Evolutionary conservation across 2,797 vertebrate genomes (phyloP), one percentile per base, ranked within the genome.

Genomic region (Oryzias sinensis): DNA sequence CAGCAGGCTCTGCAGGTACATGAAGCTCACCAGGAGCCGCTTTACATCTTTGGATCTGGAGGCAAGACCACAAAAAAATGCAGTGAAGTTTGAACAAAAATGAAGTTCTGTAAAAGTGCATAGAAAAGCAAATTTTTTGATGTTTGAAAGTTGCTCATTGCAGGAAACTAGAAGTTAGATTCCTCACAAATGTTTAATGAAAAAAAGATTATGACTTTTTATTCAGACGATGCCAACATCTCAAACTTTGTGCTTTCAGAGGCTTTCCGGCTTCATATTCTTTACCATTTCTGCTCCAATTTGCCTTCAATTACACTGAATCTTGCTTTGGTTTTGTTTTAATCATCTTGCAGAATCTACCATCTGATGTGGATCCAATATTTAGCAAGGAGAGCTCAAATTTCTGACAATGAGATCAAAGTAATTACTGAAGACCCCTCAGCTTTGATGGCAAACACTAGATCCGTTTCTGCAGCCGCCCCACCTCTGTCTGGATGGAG

Each of bases 1-100:
- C 72, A 99, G 84, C 33, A 98, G 93, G 65, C 96, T 98, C 81
- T 98, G 96, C 22, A 99, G 91, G 72, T 98, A 98, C 95, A 99
- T 96, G 82, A 98, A 99, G 89, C 95, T 97, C 88, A 98, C 97
- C 81, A 99, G 87, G 66, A 99, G 83, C 48, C 94, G 92, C 82
- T 99, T 99, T 25, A 99, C 96, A 83, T 99, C 97, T 88, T 95
- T 98, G 79, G 94, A 96, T 72, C 97, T 99, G 67, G 24, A 6
- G 20, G 13, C 17, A 43, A 56, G 5, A 13, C 4, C 14, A 44
- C 18, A 17, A 43, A 6, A 40, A 11, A 15, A 0, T 40, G 8
- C 25, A 0, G 6, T 16, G 22, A 37, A 51, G 45, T 2, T 0
- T 5, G 44, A 17, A 25, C 42, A 1, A 46, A 4, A 53, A n/a